Conservation (phyloP, 2,888 invertebrate species). For the Drosophila monieri region DNA sequence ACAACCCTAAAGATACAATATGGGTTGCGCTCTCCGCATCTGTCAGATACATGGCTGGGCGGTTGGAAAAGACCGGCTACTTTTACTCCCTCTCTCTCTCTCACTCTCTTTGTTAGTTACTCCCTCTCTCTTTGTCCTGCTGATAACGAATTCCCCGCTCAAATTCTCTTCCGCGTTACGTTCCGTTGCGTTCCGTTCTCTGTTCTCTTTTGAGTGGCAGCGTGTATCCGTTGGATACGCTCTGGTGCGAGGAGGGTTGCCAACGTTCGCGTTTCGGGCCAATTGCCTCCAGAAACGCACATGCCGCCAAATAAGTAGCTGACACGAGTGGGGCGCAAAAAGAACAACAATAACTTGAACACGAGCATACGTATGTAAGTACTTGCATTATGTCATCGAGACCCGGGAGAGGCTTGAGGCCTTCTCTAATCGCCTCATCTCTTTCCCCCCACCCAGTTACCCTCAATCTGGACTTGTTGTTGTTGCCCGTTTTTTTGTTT, state of each 20-base stretch:
- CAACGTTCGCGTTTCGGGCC: constrained; percentile 25
- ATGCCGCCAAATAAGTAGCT: constrained; percentile 63
- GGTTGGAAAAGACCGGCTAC: constrained; percentile 65
- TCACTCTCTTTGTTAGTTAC: constrained; percentile 8
- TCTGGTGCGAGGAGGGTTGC: constrained; percentile 65
- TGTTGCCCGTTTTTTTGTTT: constrained; percentile 13
- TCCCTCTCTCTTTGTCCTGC: constrained; percentile 7
- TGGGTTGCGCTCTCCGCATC: constrained; percentile 39
- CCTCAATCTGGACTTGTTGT: constrained; percentile 22
- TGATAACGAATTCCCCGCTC: constrained; percentile 14
- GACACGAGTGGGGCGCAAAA: constrained; percentile 29
- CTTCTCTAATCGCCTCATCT: constrained; percentile 5
- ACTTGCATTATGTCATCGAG: constrained; percentile 71
- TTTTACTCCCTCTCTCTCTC: constrained; percentile 17
- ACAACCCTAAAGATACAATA: constrained; percentile 12
- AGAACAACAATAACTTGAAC: constrained; percentile 25
- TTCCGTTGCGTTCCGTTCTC: constrained; percentile 3
- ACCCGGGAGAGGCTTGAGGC: constrained; percentile 55
- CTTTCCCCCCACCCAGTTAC: not conserved
- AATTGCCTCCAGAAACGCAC: constrained; percentile 45
- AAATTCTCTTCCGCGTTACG: constrained; percentile 11
- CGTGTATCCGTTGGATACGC: constrained; percentile 60
- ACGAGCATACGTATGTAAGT: constrained; percentile 16
- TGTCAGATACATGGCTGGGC: constrained; percentile 57
- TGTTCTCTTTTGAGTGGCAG: constrained; percentile 17